phyloP scores from a whole-genome alignment of 35 echinoderm and acorn worm genomes.

The Nesometra sesokonis region DNA sequence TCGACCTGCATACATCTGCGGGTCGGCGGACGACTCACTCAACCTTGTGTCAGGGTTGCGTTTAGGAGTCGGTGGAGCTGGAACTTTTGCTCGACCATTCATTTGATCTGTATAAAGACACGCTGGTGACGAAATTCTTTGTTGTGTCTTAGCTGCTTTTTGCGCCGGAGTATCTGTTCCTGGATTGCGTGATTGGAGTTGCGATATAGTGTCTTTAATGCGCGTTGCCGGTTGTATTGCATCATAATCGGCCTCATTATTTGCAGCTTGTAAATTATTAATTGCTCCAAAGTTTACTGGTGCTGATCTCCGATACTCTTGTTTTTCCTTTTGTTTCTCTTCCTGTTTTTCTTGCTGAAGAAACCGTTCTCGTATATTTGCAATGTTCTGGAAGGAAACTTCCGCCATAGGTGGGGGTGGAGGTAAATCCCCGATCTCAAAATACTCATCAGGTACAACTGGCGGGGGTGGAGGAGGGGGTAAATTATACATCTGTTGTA shows the following conservation, averaged over 20 bases:
- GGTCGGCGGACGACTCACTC: neutral
- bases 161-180: neutral
- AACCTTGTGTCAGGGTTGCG: conserved; percentile 1
- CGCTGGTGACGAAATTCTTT: neutral
- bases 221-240: neutral
- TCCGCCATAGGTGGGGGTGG: neutral
- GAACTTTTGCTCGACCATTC: neutral
- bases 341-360: neutral
- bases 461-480: neutral
- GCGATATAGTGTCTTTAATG: neutral
- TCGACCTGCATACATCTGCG: neutral
- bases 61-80: neutral
- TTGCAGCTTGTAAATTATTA: no score
- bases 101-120: neutral
- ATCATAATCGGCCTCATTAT: neutral
- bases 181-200: neutral
- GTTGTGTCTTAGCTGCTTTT: neutral
- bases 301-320: neutral
- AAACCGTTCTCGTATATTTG: neutral
- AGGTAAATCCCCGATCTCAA: neutral
- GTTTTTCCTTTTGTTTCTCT: neutral
- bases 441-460: neutral
- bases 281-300: neutral
- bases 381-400: neutral
- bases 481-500: neutral